Conservation (phyloP, 2,113 vertebrate species). For the Myrmecophaga tridactyla region DNA sequence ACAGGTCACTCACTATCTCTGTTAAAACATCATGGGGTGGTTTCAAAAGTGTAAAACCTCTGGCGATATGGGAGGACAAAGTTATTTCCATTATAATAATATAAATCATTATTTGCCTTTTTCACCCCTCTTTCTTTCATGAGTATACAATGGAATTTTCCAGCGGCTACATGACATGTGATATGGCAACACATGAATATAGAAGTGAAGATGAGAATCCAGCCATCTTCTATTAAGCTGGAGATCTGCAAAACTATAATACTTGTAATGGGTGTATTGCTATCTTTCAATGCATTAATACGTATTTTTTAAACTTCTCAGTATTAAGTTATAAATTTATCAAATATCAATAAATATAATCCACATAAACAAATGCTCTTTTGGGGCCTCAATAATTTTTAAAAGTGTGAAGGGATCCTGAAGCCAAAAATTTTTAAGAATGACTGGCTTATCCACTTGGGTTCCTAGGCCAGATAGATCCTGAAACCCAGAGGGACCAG, state of each 20-base stretch:
- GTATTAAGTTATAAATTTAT: background rate
- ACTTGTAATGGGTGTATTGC: background rate
- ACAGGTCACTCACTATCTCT: background rate
- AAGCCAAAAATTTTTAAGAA: background rate
- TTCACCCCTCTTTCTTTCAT: background rate
- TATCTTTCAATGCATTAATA: background rate
- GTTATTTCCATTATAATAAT: background rate
- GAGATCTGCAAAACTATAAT: background rate
- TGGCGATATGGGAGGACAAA: background rate
- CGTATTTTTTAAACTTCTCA: background rate
- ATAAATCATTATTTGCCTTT: background rate
- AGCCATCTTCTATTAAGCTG: background rate
- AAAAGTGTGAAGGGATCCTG: background rate
- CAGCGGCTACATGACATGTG: rapidly evolving
- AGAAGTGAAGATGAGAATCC: background rate
- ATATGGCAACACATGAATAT: background rate
- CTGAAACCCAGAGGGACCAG: too few relatives aligned
- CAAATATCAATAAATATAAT: background rate
- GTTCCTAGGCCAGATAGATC: too few relatives aligned
- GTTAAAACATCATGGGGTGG: background rate
- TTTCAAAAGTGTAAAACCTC: background rate
- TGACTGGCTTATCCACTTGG: background rate
- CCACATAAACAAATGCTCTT: background rate
- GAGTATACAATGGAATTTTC: background rate
- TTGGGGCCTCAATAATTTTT: background rate